Conservation (phyloP, 2,113 vertebrate genomes). For the Okapia johnstoni region DNA sequence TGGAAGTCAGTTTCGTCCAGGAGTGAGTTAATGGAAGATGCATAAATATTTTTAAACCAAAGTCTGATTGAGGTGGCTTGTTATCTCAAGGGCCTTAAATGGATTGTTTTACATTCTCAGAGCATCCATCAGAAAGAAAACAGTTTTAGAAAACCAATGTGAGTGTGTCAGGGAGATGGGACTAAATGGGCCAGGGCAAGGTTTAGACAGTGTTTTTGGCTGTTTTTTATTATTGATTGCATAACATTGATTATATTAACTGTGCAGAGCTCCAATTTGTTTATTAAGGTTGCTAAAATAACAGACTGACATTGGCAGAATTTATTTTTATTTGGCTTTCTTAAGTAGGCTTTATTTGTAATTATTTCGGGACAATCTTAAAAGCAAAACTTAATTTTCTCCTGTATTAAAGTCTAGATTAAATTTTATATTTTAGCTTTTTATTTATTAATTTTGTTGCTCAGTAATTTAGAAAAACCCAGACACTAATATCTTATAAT, state of each 20-base stretch:
- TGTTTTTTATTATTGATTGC: slow-evolving; percentile 67
- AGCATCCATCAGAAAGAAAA: slow-evolving; percentile 47
- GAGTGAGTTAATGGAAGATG: neutral
- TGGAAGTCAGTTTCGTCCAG: neutral
- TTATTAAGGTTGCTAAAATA: slow-evolving; percentile 57
- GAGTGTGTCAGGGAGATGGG: slow-evolving; percentile 47
- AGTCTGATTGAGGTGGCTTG: slow-evolving; percentile 7
- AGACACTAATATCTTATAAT: neutral
- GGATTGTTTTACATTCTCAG: slow-evolving; percentile 49
- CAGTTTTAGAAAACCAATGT: slow-evolving; percentile 49
- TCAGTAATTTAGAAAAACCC: neutral
- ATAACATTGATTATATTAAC: slow-evolving; percentile 61
- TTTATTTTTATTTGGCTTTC: neutral
- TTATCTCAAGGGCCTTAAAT: neutral
- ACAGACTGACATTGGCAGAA: slow-evolving; percentile 45
- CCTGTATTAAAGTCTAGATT: neutral
- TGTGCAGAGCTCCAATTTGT: slow-evolving; percentile 29
- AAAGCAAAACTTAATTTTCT: neutral
- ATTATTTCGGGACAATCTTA: neutral
- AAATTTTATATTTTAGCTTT: neutral
- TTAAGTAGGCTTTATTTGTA: neutral
- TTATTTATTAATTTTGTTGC: neutral
- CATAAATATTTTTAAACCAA: slow-evolving; percentile 27
- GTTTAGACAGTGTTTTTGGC: slow-evolving; percentile 54
- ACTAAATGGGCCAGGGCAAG: slow-evolving; percentile 51